Evolutionary conservation across 2,888 invertebrate species (phyloP).

Genomic region (Heliconius hortense): DNA sequence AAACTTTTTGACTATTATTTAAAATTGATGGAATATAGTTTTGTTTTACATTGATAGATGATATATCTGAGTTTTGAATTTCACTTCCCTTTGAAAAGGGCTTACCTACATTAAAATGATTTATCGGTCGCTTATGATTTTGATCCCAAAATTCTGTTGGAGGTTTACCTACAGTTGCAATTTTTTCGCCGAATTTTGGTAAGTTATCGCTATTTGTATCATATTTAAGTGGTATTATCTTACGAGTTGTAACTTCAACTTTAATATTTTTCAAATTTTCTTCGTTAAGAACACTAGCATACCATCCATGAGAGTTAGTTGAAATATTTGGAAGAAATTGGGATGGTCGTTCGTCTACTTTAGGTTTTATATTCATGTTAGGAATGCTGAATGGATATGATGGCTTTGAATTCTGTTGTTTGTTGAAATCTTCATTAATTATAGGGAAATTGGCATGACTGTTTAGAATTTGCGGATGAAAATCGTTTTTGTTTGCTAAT

Average conservation of each 20-base stretch:
- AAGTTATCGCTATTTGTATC: slow-evolving; percentile 58
- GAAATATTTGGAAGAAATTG: slow-evolving; percentile 68
- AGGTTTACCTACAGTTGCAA: slow-evolving; percentile 68
- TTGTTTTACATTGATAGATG: slow-evolving; percentile 53
- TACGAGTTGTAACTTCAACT: slow-evolving; percentile 68
- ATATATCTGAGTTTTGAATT: slow-evolving; percentile 50
- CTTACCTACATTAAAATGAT: slow-evolving; percentile 63
- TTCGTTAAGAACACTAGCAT: slow-evolving; percentile 67
- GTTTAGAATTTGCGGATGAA: slow-evolving; percentile 57
- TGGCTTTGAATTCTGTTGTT: slow-evolving; percentile 19
- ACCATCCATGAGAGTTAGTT: slow-evolving; percentile 77
- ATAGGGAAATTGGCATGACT: slow-evolving; percentile 79
- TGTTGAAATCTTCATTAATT: slow-evolving; percentile 58
- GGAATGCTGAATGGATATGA: slow-evolving; percentile 39
- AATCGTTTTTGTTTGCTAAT: slow-evolving; percentile 42
- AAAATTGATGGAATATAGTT: slow-evolving; percentile 69
- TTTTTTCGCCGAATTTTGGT: slow-evolving; percentile 71
- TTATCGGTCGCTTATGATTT: slow-evolving; percentile 47
- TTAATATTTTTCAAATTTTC: slow-evolving; percentile 60
- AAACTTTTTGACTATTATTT: slow-evolving; percentile 66
- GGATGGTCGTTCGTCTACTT: slow-evolving; percentile 61
- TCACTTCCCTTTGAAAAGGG: slow-evolving; percentile 64
- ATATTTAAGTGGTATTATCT: slow-evolving; percentile 68
- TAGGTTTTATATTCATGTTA: slow-evolving; percentile 44
- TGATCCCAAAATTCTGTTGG: slow-evolving; percentile 66